Percentiles rank a stretch among this genome's conserved stretches.
These are phyloP conservation scores for Epinotia bilunana DNA, from an alignment of 2,888 invertebrate species.

Conservation along the genomic window DNA sequence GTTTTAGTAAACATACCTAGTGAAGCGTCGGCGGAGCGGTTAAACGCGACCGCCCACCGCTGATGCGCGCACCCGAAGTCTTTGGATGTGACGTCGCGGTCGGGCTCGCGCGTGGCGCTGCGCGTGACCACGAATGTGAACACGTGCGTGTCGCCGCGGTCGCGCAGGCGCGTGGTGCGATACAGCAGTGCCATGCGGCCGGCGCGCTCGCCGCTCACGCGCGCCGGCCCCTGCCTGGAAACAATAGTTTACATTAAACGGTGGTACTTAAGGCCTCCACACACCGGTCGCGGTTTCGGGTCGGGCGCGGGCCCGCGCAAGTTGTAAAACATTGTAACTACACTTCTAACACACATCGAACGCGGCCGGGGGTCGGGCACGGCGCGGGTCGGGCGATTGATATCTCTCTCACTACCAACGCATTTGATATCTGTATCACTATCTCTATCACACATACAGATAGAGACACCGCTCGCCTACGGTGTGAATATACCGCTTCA, in stretches of 20 bases:
- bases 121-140: constrained; percentile 93
- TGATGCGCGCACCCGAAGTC: constrained; percentile 93
- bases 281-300: no score
- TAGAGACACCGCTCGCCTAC: no score
- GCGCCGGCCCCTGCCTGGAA: constrained; percentile 56
- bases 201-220: constrained; percentile 76
- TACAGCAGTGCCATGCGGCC: constrained; percentile 91
- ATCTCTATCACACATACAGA: no score
- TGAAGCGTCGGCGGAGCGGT: constrained; percentile 89
- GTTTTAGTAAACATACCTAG: constrained; percentile 64
- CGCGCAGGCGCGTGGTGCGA: constrained; percentile 92
- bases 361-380: no score
- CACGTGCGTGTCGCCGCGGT: constrained; percentile 92
- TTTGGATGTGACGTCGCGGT: constrained; percentile 92
- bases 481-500: no score
- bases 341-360: no score
- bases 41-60: constrained; percentile 92
- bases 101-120: constrained; percentile 90
- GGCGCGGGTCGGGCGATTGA: no score
- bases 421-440: no score
- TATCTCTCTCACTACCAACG: no score
- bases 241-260: constrained; percentile 40
- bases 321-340: no score
- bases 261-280: no score
- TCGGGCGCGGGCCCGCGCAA: no score